phyloP scores from a whole-genome alignment of 2,113 vertebrate genomes.

The Tychaedon coryphoeus region DNA sequence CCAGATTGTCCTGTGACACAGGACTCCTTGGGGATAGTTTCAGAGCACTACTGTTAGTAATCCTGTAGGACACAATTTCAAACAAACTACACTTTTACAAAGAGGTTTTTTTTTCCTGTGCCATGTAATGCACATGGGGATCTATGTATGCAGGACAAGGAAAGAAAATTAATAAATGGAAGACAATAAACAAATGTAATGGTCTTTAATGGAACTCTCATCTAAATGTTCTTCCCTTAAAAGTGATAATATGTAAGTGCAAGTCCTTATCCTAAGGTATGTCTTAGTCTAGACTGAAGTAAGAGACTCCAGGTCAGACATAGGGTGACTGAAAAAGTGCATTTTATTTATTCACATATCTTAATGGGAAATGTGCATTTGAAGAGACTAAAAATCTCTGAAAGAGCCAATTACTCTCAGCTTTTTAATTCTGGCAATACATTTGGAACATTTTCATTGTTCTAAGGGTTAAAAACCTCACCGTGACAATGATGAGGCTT shows the following conservation, averaged over 20 bases:
- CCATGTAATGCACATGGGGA: background rate
- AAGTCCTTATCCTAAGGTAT: background rate
- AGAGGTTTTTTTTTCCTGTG: background rate
- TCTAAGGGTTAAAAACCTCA: constrained; percentile 82
- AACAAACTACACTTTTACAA: constrained; percentile 42
- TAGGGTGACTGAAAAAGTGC: background rate
- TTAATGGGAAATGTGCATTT: constrained; percentile 8
- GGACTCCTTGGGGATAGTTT: constrained; percentile 49
- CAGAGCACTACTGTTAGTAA: constrained; percentile 54
- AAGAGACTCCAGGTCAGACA: constrained; percentile 10
- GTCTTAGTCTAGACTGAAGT: background rate
- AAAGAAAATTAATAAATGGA: constrained; percentile 9
- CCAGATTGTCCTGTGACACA: constrained; percentile 51
- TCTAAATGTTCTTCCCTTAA: background rate
- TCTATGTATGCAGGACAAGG: background rate
- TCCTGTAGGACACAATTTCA: constrained; percentile 62
- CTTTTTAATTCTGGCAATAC: constrained; percentile 57
- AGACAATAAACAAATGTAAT: background rate
- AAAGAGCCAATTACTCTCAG: constrained; percentile 58
- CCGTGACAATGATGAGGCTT: constrained; percentile 78
- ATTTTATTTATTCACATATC: constrained; percentile 55
- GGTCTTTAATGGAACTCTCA: background rate
- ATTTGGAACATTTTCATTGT: constrained; percentile 72
- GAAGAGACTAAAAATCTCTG: constrained; percentile 41
- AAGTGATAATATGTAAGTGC: background rate